A percentile compares a stretch with the other conserved stretches of the same genome.
These are phyloP conservation scores for Trileptium ribeirensis DNA, from an alignment of 2,888 invertebrate genomes.

Conservation along the genomic window DNA sequence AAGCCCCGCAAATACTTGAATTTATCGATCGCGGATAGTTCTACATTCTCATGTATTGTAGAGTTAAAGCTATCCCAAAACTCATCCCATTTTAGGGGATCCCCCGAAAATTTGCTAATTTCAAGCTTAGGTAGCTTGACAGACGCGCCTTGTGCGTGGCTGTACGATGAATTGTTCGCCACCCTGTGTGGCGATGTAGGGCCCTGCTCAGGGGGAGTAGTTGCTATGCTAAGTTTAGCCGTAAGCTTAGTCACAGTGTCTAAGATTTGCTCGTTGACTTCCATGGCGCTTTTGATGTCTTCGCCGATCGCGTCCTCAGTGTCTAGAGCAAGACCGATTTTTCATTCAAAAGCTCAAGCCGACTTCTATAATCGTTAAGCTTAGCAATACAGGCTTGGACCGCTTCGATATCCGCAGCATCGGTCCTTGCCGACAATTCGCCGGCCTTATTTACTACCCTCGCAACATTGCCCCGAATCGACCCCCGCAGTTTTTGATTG, in stretches of 20 bases:
- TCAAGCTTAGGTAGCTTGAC: neutral
- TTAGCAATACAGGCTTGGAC: neutral
- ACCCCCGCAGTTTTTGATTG: neutral
- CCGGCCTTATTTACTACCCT: neutral
- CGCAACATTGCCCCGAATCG: neutral
- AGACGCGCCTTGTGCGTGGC: neutral
- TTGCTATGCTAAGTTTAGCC: neutral
- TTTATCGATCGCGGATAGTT: neutral
- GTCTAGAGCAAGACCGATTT: neutral
- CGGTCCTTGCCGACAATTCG: neutral
- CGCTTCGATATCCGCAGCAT: neutral
- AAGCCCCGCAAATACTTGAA: neutral
- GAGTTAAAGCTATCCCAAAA: neutral
- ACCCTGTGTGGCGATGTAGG: neutral
- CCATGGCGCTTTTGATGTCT: neutral
- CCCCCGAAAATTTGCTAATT: neutral
- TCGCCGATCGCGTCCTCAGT: neutral
- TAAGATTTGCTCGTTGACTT: neutral
- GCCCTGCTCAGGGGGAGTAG: neutral
- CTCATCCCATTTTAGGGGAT: neutral
- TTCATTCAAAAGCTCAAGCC: neutral
- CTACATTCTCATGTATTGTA: neutral
- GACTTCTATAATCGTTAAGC: neutral
- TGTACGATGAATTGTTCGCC: neutral
- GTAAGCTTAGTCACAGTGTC: neutral